A percentile compares a stretch with the other conserved stretches of the same genome.
Evolutionary conservation across 2,888 invertebrate genomes (phyloP).

Genomic region (Mystacides longicornis): DNA sequence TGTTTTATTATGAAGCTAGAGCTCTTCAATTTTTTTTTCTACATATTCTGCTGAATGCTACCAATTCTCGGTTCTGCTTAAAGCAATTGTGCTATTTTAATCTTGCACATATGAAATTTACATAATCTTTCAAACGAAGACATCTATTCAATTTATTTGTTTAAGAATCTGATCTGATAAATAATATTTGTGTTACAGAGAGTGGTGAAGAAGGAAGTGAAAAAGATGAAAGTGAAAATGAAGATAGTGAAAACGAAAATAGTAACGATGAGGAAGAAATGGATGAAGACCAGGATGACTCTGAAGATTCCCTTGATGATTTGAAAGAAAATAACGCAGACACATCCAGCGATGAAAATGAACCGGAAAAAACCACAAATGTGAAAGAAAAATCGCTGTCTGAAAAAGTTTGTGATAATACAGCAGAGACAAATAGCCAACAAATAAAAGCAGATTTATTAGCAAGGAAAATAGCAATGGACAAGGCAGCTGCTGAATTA

Average conservation of each 20-base stretch:
- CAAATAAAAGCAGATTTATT: not conserved
- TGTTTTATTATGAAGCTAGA: too few relatives aligned
- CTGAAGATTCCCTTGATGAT: slow-evolving; percentile 27
- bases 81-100: too few relatives aligned
- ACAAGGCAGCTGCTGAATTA: slow-evolving; percentile 50
- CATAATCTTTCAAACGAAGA: too few relatives aligned
- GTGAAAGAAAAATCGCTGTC: slow-evolving; percentile 16
- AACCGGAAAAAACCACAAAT: slow-evolving; percentile 6
- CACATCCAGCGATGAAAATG: slow-evolving; percentile 18
- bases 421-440: not conserved
- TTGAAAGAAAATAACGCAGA: slow-evolving; percentile 28
- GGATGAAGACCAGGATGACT: slow-evolving; percentile 32
- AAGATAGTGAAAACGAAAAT: slow-evolving; percentile 28
- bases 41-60: too few relatives aligned
- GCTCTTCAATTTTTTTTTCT: too few relatives aligned
- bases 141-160: too few relatives aligned
- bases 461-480: slow-evolving; percentile 32
- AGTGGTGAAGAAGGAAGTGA: slow-evolving; percentile 1
- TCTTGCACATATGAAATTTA: too few relatives aligned
- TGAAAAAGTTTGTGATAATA: not conserved
- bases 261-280: slow-evolving; percentile 26
- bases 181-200: slow-evolving; percentile 26
- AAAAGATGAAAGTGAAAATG: slow-evolving; percentile 6
- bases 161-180: too few relatives aligned
- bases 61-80: too few relatives aligned